Base-by-base conservation (phyloP, 2,888 invertebrate species). In the Ormyrus nitidulus region DNA sequence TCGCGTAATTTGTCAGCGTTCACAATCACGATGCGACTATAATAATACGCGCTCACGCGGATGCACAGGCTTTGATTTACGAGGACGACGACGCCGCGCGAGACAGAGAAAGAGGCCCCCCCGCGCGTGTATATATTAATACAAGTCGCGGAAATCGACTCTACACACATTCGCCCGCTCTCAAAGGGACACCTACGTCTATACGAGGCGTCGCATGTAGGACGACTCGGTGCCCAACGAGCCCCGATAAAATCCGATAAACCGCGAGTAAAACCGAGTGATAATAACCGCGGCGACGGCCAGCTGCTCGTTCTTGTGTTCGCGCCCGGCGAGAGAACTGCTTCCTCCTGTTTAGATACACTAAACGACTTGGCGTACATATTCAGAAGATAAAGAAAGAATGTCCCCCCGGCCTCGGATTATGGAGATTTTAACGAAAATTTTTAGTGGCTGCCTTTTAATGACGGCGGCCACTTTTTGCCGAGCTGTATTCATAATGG, bases 51-150 rank as follows among this genome's bases (percentile, higher is more conserved):
- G 59, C 68, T 44, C 68, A 44, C 2, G 51, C 46, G 76, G 62
- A 72, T 58, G 61, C 11, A 49, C 68, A 46, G 56, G 19, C 54
- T 72, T 68, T 80, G 66, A 80, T 76, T 77, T 77, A 76, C 79
- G 79, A 66, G 70, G 84, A 84, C 85, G 85, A 83, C 84, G 82
- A 82, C 73, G 77, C 72, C 74, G 83, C 70, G 85, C 82, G 83
- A 84, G 80, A 84, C 81, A 83, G 83, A 83, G 81, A 84, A 80
- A 81, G 71, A 79, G 75, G 73, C 34, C 34, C 34, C 34, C 34
- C 3, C 34, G 34, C 54, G 71, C 61, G 80, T 1, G 19, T 19
- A 19, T 19, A 19, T 34, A 34, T 75, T 78, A 56, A 79, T 56
- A 53, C 65, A 53, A 58, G 65, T 74, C 74, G 58, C 74, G 49